Base-by-base conservation (phyloP, 2,113 vertebrate genomes). In the Drymodes brunneopygia region DNA sequence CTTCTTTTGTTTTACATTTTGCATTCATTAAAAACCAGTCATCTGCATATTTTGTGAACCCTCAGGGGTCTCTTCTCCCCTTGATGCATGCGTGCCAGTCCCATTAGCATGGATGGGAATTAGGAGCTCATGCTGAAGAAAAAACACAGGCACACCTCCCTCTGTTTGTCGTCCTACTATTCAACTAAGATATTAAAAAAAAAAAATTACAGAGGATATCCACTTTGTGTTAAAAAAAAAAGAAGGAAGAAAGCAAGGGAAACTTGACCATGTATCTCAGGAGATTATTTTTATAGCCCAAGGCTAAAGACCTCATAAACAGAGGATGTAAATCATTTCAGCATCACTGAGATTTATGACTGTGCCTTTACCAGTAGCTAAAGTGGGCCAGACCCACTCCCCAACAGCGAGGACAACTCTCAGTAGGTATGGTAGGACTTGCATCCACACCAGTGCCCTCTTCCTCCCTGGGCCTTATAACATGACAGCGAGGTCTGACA, bases 1-100 rank as follows among this genome's bases (percentile, higher is more conserved):
- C 96, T 97, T 97, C 97, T 98, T 98, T 98, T 98, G 98, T 98
- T 97, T 98, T 98, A 98, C 97, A 98, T 98, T 98, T 98, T 98
- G 98, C 98, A 98, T 98, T 98, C 97, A 95, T 98, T 98, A 98
- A 98, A 98, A 98, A 98, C 97, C 98, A 98, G 98, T 98, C 98
- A 98, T 98, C 98, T 98, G 98, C 98, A 98, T 98, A 98, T 98
- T 98, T 98, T 98, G 98, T 96, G 97, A 97, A 97, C 96, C 98
- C 95, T 86, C 96, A 87, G 97, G 98, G 98, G 97, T 98, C 97
- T 98, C 83, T 95, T 97, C 97, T 97, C 97, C 97, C 97, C 91
- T 95, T 97, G 97, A 98, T 98, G 97, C 97, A 91, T 94, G 97
- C 31, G 35, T 95, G 96, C 93, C 94, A 97, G 95, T 94, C 95